phyloP scores from a whole-genome alignment of 2,888 invertebrate species.

The Aporophyla lueneburgensis region DNA sequence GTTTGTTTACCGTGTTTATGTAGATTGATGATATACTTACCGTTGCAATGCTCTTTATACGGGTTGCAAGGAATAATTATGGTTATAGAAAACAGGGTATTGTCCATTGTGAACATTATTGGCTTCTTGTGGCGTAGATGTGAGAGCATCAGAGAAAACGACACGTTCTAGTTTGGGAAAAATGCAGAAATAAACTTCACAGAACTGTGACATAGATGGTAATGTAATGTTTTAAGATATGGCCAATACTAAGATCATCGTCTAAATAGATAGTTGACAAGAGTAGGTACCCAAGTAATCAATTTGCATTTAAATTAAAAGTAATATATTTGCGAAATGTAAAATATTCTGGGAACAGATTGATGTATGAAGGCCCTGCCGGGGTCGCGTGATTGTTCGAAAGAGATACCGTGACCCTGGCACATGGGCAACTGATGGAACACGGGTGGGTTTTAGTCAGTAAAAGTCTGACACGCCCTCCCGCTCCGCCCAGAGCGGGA shows the following conservation, averaged over 20 bases:
- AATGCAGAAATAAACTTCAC: constrained; percentile 1
- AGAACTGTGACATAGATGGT: not conserved
- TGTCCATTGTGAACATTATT: constrained; percentile 28
- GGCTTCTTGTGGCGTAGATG: not conserved
- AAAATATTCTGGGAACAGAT: constrained; percentile 30
- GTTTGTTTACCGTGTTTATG: constrained; percentile 49
- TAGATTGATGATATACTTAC: constrained; percentile 29
- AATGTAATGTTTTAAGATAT: not conserved
- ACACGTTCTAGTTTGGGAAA: not conserved
- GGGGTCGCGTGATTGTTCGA: too few species aligned
- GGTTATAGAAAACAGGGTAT: constrained; percentile 17
- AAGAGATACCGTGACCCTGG: too few species aligned
- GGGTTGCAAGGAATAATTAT: constrained; percentile 31
- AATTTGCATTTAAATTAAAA: constrained; percentile 37
- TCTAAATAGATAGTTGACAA: not conserved
- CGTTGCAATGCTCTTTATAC: constrained; percentile 13
- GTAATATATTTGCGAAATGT: constrained; percentile 13
- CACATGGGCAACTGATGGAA: too few species aligned
- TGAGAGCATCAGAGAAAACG: not conserved
- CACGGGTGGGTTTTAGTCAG: too few species aligned
- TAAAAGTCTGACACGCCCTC: too few species aligned
- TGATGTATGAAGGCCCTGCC: constrained; percentile 52
- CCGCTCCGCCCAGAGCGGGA: too few species aligned
- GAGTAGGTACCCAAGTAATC: not conserved
- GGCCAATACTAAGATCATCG: not conserved